phyloP scores from a whole-genome alignment of 2,113 vertebrate genomes.

The Probosciger aterrimus region DNA sequence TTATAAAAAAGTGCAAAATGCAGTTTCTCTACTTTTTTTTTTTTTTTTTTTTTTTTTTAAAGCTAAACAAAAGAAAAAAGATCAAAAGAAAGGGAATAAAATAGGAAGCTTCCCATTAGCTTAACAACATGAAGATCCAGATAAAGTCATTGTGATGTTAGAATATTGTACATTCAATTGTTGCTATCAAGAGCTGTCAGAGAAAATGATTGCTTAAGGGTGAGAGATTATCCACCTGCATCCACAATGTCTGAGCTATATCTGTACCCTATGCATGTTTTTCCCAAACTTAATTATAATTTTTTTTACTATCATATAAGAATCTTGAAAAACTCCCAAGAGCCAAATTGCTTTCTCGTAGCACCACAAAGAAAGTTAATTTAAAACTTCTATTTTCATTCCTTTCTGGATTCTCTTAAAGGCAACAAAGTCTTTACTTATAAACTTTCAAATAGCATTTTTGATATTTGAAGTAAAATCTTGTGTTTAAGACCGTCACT shows the following conservation, averaged over 20 bases:
- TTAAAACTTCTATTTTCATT: neutral
- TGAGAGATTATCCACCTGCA: neutral
- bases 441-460: constrained; percentile 24
- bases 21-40: neutral
- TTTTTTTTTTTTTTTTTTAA: neutral
- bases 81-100: neutral
- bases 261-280: neutral
- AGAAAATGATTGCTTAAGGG: neutral
- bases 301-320: neutral
- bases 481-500: neutral
- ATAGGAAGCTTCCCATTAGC: neutral
- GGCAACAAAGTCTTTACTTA: neutral
- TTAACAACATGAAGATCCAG: neutral
- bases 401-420: neutral
- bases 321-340: neutral
- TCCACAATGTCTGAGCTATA: neutral
- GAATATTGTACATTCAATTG: neutral
- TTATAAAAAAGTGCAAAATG: constrained; percentile 40
- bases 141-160: neutral
- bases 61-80: neutral
- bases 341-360: neutral
- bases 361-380: neutral
- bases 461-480: neutral
- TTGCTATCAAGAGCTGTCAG: neutral
- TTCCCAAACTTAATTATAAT: neutral